phyloP scores from a whole-genome alignment of 2,113 vertebrate species.

The Corythaixoides concolor region DNA sequence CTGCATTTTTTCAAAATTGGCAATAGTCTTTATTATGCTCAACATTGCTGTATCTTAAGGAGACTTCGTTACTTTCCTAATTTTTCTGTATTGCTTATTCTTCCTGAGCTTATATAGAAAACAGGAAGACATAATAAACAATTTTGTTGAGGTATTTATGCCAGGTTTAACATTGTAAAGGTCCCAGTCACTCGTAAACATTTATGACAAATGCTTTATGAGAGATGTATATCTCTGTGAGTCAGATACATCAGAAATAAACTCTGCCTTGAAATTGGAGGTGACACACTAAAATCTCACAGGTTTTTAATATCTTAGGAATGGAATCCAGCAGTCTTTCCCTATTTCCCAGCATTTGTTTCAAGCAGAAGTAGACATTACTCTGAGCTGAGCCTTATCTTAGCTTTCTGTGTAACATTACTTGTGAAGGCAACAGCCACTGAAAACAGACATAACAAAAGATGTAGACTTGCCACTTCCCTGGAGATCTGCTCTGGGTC shows the following conservation, averaged over 20 bases:
- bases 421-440: background rate
- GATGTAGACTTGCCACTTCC: background rate
- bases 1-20: background rate
- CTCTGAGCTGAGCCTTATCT: background rate
- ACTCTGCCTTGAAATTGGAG: background rate
- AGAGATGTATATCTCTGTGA: background rate
- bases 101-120: background rate
- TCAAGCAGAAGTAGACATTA: background rate
- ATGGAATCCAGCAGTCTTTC: background rate
- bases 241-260: background rate
- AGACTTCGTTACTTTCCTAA: background rate
- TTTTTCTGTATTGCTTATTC: background rate
- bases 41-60: background rate
- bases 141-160: background rate
- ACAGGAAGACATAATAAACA: background rate
- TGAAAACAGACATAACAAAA: background rate
- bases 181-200: background rate
- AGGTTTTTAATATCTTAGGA: background rate
- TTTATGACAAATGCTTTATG: background rate
- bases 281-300: background rate
- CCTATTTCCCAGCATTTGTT: background rate
- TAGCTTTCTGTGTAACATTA: background rate
- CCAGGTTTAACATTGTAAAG: background rate
- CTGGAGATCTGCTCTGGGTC: background rate
- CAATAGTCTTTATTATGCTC: background rate